phyloP scores from a whole-genome alignment of 2,888 invertebrate genomes.

The Lithophane leautieri region DNA sequence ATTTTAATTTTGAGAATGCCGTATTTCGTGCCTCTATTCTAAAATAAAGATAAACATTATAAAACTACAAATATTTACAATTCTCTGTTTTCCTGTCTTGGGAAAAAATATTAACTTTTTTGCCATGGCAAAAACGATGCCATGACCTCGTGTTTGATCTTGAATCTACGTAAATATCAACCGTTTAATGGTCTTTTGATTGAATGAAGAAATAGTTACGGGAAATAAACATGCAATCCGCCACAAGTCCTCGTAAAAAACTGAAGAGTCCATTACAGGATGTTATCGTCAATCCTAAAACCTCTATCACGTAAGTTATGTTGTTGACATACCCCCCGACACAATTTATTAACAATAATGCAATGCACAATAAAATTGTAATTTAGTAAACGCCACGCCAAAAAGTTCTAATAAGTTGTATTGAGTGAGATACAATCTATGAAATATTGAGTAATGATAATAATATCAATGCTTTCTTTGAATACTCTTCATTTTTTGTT shows the following conservation, averaged over 20 bases:
- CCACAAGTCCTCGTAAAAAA: slow-evolving; percentile 77
- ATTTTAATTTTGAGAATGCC: slow-evolving; percentile 15
- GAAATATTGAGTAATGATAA: neutral
- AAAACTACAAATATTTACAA: slow-evolving; percentile 9
- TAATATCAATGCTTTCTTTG: neutral
- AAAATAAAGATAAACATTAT: neutral
- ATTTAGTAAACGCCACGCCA: neutral
- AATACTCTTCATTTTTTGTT: neutral
- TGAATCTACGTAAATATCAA: slow-evolving; percentile 34
- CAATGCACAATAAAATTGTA: neutral
- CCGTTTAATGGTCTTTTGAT: slow-evolving; percentile 37
- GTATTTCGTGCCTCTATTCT: slow-evolving; percentile 10
- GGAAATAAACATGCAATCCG: slow-evolving; percentile 73
- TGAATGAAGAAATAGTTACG: slow-evolving; percentile 17
- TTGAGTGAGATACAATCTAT: neutral
- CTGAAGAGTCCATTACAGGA: slow-evolving; percentile 78
- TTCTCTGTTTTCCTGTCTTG: neutral
- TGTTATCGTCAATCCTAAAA: slow-evolving; percentile 77
- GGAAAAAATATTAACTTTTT: no score
- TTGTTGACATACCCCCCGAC: slow-evolving; percentile 40
- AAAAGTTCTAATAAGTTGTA: neutral
- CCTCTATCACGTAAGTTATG: slow-evolving; percentile 84
- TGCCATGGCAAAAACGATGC: neutral
- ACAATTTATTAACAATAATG: neutral
- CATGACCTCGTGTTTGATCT: slow-evolving; percentile 57